Evolutionary conservation across 2,888 invertebrate species (phyloP), one percentile per base, ranked within the genome.

Genomic region (Parnassius mnemosyne): DNA sequence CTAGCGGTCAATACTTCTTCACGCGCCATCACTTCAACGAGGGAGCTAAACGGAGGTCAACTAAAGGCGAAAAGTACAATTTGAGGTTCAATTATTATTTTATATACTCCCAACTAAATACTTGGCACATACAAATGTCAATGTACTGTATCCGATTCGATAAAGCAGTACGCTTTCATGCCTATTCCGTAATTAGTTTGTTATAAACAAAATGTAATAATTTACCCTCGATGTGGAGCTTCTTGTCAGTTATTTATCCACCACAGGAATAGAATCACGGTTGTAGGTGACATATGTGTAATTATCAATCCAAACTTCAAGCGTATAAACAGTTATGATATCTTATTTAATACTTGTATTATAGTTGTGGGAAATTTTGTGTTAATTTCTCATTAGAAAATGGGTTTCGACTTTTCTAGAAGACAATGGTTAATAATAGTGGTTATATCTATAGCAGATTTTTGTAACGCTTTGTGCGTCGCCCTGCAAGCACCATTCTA

Each of bases 401-500:
- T 94, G 94, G 92, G 92, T 83, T 89, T 92, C 25, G 91, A 93
- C 69, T 96, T 95, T 78, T 93, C 95, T 1, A 93, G 92, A 76
- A 90, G 96, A 75, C 96, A 97, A 86, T 95, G 95, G 95, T 83
- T 95, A 71, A 96, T 96, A 1, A 91, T 96, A 53, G 89, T 95
- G 49, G 95, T 96, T 55, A 96, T 97, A 78, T 94, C 96, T 42
- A 93, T 96, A 67, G 95, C 96, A 13, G 96, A 97, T 84, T 96
- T 97, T 83, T 96, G 95, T 74, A 96, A 96, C 79, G 96, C 96
- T 3, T 94, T 96, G 67, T 96, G 96, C 82, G 96, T 97, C 1
- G 96, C 96, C 0, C 84, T 97, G 2, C 96, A 97, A 78, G 96
- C 97, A 2, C 96, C 97, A 0, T 97, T 97, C 83, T 97, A 96